A percentile compares a stretch with the other conserved stretches of the same genome.
These are phyloP conservation scores for Balearica regulorum DNA, from an alignment of 2,797 vertebrate genomes.

Conservation along the genomic window DNA sequence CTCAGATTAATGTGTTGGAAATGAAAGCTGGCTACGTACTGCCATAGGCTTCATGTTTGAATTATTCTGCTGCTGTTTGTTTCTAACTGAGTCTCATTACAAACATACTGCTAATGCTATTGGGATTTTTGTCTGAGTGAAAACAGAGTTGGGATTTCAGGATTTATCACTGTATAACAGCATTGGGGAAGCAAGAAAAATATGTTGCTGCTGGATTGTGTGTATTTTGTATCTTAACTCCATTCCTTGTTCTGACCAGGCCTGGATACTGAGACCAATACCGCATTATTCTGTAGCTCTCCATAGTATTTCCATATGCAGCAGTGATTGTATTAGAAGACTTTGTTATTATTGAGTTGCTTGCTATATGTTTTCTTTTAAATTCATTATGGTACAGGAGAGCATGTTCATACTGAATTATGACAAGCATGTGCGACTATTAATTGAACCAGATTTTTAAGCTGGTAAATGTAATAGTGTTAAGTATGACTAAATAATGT, in stretches of 20 bases:
- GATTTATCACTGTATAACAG: neutral
- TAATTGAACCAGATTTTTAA: neutral
- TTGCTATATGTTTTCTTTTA: neutral
- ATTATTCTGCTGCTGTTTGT: neutral
- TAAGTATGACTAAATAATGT: neutral
- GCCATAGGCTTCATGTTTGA: neutral
- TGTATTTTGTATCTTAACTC: neutral
- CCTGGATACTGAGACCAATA: neutral
- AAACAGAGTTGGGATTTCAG: neutral
- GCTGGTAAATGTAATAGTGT: neutral
- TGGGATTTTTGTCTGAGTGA: neutral
- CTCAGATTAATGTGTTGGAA: neutral
- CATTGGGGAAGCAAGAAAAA: neutral
- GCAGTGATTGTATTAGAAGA: neutral
- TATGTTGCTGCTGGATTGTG: neutral
- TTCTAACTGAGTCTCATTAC: neutral
- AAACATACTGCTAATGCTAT: neutral
- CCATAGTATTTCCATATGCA: neutral
- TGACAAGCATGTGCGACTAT: neutral
- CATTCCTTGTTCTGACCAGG: neutral
- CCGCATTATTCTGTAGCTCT: neutral
- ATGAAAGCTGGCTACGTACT: neutral
- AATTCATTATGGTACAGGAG: neutral
- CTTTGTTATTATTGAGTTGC: neutral
- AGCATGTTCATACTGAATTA: neutral